Conservation (phyloP, 1,140 invertebrate genomes). For the Lordiphosa clarofinis region DNA sequence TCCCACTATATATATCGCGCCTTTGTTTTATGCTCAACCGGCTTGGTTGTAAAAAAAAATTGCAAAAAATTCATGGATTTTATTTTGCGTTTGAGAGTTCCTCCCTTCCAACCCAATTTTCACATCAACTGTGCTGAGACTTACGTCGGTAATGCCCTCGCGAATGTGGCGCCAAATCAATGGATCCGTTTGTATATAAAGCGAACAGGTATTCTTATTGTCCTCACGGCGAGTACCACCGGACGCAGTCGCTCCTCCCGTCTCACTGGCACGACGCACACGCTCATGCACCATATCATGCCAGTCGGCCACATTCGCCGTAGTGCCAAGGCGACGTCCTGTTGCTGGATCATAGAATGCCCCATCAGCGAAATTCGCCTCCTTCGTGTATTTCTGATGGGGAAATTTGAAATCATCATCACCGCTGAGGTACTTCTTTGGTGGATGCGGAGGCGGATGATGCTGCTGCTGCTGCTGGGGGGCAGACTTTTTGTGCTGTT, state of each 20-base stretch:
- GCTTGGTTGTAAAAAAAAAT: constrained; percentile 63
- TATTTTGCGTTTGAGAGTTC: constrained; percentile 18
- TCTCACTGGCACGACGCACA: constrained; percentile 80
- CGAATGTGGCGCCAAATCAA: constrained; percentile 96
- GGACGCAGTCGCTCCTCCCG: constrained; percentile 79
- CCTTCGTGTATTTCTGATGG: constrained; percentile 79
- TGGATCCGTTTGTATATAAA: constrained; percentile 98
- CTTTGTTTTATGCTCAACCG: constrained; percentile 65
- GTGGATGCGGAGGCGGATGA: constrained; percentile 58
- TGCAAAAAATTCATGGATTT: constrained; percentile 65
- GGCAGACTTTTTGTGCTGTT: constrained; percentile 66
- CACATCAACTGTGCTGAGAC: constrained; percentile 38
- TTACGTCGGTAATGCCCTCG: constrained; percentile 85
- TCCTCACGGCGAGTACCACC: constrained; percentile 83
- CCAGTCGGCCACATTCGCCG: constrained; percentile 63
- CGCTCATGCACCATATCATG: constrained; percentile 75
- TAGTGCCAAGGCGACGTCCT: constrained; percentile 56
- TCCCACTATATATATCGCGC: background rate
- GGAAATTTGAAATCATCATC: constrained; percentile 78
- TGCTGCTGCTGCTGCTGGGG: constrained; percentile 63
- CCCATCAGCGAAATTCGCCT: constrained; percentile 76
- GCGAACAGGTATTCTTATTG: constrained; percentile 92
- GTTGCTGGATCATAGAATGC: constrained; percentile 71
- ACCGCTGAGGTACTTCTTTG: constrained; percentile 74
- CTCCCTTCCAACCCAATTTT: background rate